Evolutionary conservation across 2,797 vertebrate genomes (phyloP).

Genomic region (Gouania willdenowi): DNA sequence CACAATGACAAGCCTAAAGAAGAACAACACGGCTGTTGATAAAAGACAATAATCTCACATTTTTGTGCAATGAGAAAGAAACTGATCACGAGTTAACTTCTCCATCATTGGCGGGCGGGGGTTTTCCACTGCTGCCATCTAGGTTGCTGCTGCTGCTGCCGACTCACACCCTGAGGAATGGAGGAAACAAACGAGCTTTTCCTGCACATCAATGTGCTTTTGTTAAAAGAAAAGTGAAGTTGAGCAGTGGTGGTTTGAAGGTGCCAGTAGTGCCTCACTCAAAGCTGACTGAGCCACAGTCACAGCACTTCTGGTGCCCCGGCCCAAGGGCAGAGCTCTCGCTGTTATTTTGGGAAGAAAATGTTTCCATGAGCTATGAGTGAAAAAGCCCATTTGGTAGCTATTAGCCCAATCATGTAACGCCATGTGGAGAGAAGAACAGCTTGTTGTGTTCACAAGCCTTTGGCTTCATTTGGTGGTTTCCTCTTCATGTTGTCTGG

Average conservation of each 20-base stretch:
- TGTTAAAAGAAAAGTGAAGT: too few species aligned
- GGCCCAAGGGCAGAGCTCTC: constrained; percentile 48
- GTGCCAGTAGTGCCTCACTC: constrained; percentile 26
- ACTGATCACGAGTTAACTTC: constrained; percentile 13
- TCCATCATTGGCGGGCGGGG: constrained; percentile 14
- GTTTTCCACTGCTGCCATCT: constrained; percentile 27
- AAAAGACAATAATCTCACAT: constrained; percentile 2
- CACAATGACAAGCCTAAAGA: background rate
- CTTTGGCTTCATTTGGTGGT: too few species aligned
- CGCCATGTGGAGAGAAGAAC: constrained; percentile 11
- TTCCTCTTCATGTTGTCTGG: background rate
- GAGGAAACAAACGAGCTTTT: background rate
- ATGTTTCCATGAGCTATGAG: constrained; percentile 67
- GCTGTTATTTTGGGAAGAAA: constrained; percentile 66
- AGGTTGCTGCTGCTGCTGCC: background rate
- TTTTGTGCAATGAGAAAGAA: constrained; percentile 2
- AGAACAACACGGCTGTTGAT: constrained; percentile 7
- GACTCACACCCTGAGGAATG: constrained; percentile 10
- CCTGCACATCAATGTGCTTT: too few species aligned
- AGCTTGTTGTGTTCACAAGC: constrained; percentile 2
- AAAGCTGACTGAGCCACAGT: constrained; percentile 42
- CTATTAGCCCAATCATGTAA: constrained; percentile 50
- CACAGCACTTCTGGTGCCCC: constrained; percentile 41
- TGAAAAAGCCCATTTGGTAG: constrained; percentile 56
- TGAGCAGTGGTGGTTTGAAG: too few species aligned